phyloP scores from a whole-genome alignment of 1,140 invertebrate genomes.

The Armadillidium nasatum region DNA sequence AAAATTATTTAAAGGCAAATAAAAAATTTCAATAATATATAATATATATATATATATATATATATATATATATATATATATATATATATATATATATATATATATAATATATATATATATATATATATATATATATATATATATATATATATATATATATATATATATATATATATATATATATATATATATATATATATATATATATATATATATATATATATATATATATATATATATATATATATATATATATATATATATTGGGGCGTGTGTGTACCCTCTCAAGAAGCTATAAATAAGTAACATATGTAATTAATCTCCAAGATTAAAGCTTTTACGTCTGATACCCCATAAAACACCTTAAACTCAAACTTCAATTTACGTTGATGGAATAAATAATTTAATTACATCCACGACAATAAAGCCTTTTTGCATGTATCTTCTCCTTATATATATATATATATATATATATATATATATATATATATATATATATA shows the following conservation, averaged over 20 bases:
- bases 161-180: neutral
- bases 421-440: neutral
- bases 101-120: neutral
- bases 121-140: neutral
- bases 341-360: no score
- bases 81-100: neutral
- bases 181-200: neutral
- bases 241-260: neutral
- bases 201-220: no score
- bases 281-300: no score
- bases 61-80: neutral
- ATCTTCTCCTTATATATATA: neutral
- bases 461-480: neutral
- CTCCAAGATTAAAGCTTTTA: no score
- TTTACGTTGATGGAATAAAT: neutral
- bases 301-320: no score
- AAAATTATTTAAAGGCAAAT: no score
- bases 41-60: neutral
- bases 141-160: neutral
- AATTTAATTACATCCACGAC: neutral
- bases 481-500: constrained; percentile 5
- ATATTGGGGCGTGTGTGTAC: neutral
- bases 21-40: no score
- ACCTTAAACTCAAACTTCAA: neutral
- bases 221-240: no score